Base-by-base conservation (phyloP, 2,113 vertebrate species). In the Sardina pilchardus region DNA sequence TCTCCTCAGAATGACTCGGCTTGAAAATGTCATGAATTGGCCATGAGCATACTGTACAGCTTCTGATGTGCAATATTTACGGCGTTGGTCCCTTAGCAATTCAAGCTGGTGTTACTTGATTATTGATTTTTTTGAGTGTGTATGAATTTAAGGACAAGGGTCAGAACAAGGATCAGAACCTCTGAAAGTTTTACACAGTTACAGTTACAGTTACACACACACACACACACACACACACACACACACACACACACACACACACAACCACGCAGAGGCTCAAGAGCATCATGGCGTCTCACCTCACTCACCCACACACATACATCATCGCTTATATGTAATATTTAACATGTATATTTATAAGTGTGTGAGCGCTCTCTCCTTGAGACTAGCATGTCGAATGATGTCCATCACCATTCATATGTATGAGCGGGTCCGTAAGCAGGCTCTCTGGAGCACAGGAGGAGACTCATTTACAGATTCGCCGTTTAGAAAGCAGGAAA, bases 401-500 rank as follows among this genome's bases (percentile, higher is more conserved):
- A 78, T 14, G 39, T 36, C 9, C 71, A n/a, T n/a, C n/a, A n/a
- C n/a, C n/a, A 78, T 78, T 78, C 71, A 78, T 78, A 78, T 78
- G 71, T 34, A 78, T 78, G 71, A 78, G 71, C 3, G 53, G 53
- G 19, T 4, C 53, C 53, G 24, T 21, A 59, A 6, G 71, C 34
- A 36, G 30, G 5, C 4, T n/a, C 16, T 63, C 59, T 9, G n/a
- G 59, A 63, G n/a, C 24, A 17, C 71, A 16, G 26, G 16, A 34
- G 1, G 71, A 78, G 26, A 30, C 83, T 42, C 39, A 84, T 85
- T 85, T 44, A 26, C 34, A 50, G 39, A 82, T 75, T 21, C n/a
- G 59, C 83, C 84, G 78, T 42, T 63, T 86, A 78, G 34, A 87
- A 80, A 83, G 47, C 42, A 14, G 8, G 83, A 45, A 24, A 84